Percentiles rank a stretch among this genome's conserved stretches.
Conservation (phyloP, 1,140 invertebrate genomes). For the Euura lappo region DNA sequence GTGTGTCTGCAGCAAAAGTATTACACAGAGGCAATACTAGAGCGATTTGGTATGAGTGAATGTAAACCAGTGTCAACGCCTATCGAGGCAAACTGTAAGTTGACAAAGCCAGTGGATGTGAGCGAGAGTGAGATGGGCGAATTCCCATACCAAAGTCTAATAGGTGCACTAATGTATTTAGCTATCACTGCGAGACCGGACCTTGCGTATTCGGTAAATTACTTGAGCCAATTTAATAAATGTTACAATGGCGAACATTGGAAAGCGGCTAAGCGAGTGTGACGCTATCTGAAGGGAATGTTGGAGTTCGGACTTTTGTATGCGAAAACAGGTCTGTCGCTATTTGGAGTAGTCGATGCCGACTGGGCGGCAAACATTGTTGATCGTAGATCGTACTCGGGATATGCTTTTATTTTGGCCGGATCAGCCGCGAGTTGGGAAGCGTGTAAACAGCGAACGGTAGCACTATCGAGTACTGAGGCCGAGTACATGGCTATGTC, state of each 20-base stretch:
- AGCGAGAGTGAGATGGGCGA: conserved; percentile 18
- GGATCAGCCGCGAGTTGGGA: conserved; percentile 18
- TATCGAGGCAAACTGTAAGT: conserved; percentile 28
- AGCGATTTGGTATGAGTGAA: conserved; percentile 22
- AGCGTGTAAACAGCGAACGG: conserved; percentile 8
- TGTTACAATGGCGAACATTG: conserved; percentile 29
- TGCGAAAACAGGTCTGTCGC: conserved; percentile 5
- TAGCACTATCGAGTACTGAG: conserved; percentile 7
- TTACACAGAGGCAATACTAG: conserved; percentile 18
- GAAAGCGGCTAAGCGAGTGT: conserved; percentile 27
- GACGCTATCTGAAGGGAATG: conserved; percentile 37
- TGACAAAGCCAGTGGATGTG: conserved; percentile 19
- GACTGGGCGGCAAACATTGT: conserved; percentile 15
- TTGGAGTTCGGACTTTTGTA: conserved; percentile 19
- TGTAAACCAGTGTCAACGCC: conserved; percentile 26
- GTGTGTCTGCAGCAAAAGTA: conserved; percentile 19
- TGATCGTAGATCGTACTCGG: conserved; percentile 20
- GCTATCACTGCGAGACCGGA: conserved; percentile 46
- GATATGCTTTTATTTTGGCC: conserved; percentile 18
- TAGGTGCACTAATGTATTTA: conserved; percentile 51
- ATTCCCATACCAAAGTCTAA: conserved; percentile 41
- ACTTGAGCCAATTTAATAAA: conserved; percentile 30
- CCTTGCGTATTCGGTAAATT: conserved; percentile 41
- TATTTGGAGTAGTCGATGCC: conserved; percentile 17
- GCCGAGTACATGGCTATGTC: background rate